These are phyloP conservation scores for Ptilorrhoa leucosticta DNA, from an alignment of 2,113 vertebrate genomes.

Conservation along the genomic window DNA sequence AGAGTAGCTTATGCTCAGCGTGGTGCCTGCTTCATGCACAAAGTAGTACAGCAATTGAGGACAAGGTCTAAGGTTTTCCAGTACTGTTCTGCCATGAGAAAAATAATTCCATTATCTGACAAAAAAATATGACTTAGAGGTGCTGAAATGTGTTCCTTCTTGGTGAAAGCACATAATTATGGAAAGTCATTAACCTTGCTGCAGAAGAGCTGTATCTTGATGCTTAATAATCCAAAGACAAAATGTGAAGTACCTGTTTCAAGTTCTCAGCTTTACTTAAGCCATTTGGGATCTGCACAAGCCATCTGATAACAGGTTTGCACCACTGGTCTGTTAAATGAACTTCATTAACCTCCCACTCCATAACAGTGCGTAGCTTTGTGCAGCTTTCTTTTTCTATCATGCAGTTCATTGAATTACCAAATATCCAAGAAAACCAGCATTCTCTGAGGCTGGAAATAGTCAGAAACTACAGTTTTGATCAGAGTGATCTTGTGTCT, in stretches of 20 bases:
- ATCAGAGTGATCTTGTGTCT: not conserved
- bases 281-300: constrained; percentile 30
- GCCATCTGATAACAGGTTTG: constrained; percentile 31
- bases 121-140: not conserved
- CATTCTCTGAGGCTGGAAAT: not conserved
- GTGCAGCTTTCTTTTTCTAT: not conserved
- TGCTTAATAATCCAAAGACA: not conserved
- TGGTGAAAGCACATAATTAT: not conserved
- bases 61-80: not conserved
- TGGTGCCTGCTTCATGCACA: not conserved
- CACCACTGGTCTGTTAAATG: constrained; percentile 57
- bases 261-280: not conserved
- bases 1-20: not conserved
- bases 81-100: not conserved
- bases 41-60: not conserved
- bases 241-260: not conserved
- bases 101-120: not conserved
- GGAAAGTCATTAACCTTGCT: not conserved
- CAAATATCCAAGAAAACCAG: not conserved
- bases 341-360: constrained; percentile 46
- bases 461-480: not conserved
- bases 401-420: not conserved
- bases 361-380: not conserved
- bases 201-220: not conserved
- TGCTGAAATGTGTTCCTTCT: not conserved